Conservation (phyloP, 2,113 vertebrate species). For the Nyctibius bracteatus region DNA sequence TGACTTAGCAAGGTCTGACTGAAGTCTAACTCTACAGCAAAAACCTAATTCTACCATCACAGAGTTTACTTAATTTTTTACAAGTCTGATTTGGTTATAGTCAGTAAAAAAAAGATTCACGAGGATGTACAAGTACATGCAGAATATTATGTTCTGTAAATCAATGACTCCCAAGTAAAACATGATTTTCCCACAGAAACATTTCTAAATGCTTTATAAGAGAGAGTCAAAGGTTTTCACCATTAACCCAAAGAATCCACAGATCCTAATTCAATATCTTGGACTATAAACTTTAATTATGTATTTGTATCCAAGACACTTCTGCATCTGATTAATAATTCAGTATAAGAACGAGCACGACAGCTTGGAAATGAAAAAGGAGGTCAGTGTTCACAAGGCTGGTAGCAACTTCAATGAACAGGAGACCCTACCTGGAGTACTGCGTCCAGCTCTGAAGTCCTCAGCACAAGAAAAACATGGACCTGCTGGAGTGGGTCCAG, state of each 20-base stretch:
- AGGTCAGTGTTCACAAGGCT: neutral
- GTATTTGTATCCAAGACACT: neutral
- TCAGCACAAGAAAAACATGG: no score
- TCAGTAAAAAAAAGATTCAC: neutral
- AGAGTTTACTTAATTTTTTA: neutral
- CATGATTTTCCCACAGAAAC: neutral
- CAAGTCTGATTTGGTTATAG: neutral
- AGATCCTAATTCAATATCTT: neutral
- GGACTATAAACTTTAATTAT: neutral
- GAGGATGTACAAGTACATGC: neutral
- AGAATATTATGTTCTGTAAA: neutral
- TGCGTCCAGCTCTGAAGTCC: no score
- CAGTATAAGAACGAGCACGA: neutral
- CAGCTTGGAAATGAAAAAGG: neutral
- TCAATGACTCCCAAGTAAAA: neutral
- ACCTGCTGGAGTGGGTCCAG: no score
- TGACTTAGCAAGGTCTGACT: neutral
- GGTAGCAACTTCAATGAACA: neutral
- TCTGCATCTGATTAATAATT: neutral
- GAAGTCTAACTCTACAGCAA: neutral
- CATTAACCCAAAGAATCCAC: neutral
- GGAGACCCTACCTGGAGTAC: neutral
- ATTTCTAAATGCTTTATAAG: neutral
- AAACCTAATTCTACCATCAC: neutral
- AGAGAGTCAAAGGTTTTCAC: neutral